Base-by-base conservation (phyloP, 2,888 invertebrate genomes). In the Ethmia dodecea region DNA sequence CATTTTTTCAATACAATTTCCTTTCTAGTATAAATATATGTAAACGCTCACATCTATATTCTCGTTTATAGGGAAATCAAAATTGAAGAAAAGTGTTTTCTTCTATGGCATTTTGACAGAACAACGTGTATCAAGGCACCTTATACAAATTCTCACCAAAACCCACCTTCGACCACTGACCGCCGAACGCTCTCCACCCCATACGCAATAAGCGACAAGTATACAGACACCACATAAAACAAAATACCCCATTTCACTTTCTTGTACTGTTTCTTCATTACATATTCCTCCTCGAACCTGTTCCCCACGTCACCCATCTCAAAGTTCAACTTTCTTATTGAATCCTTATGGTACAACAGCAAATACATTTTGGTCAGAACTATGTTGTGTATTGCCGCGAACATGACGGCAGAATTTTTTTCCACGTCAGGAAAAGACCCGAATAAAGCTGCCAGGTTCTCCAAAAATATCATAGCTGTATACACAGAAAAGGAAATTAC, bases 401-500 rank as follows among this genome's bases (percentile, higher is more conserved):
- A 81, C 78, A 80, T 84, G 31, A 73, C 61, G 9, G 78, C 71
- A n/a, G 79, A 80, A 37, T 77, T 76, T 53, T 76, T 77, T 51
- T 81, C 81, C 22, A 78, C 72, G 45, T 70, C 62, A 15, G 79
- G 80, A 39, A 80, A 81, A 31, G 56, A 54, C 3, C 77, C 79
- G 41, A 70, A 64, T 22, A 71, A 40, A n/a, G 76, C 78, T 0
- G 81, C 80, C 9, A 79, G 37, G 43, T 79, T 80, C 47, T 83
- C 81, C 3, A 81, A 67, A 27, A 76, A 62, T 52, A 76, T 68
- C 81, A 80, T 80, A 10, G 53, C 57, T 28, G 71, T 61, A 47
- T 81, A 81, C 40, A 71, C 54, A 30, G 63, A 49, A 49, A 78
- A 79, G 4, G 76, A 64, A 42, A 72, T 42, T 25, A 60, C 39